Conservation (phyloP, 2,888 invertebrate species). For the Drosophila greeni region DNA sequence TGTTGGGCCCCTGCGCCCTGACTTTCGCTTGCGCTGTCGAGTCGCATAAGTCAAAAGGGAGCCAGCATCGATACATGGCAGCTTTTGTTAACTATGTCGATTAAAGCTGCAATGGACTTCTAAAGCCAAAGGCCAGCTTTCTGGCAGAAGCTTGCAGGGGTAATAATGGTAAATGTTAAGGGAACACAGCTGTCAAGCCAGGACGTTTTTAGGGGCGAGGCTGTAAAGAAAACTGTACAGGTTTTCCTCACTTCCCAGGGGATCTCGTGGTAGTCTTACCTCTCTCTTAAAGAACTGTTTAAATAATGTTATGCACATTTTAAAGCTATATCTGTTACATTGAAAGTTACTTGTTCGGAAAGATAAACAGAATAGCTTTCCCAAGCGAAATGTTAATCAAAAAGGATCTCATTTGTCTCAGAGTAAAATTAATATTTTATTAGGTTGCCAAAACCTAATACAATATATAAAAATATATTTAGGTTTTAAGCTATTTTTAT, state of each 20-base stretch:
- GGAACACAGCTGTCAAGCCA: not conserved
- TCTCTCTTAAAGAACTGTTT: not conserved
- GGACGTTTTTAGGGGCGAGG: not conserved
- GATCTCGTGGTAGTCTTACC: not conserved
- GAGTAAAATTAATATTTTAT: no score
- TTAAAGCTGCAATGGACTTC: slow-evolving; percentile 25
- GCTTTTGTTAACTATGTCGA: not conserved
- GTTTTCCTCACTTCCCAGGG: not conserved
- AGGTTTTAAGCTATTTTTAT: not conserved
- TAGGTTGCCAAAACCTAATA: no score
- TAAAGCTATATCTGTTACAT: no score
- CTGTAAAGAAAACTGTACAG: not conserved
- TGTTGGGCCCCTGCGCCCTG: slow-evolving; percentile 18
- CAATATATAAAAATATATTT: not conserved
- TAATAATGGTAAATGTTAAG: slow-evolving; percentile 24
- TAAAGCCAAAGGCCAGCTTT: slow-evolving; percentile 8
- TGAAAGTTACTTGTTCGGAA: not conserved
- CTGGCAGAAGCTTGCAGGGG: slow-evolving; percentile 3
- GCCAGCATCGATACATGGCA: slow-evolving; percentile 24
- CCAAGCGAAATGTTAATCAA: not conserved
- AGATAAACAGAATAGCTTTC: not conserved
- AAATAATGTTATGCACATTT: not conserved
- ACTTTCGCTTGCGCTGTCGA: slow-evolving; percentile 41
- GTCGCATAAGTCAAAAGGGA: slow-evolving; percentile 49
- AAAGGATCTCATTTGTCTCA: not conserved